phyloP scores from a whole-genome alignment of 1,140 invertebrate species.

The Drosophila busckii region DNA sequence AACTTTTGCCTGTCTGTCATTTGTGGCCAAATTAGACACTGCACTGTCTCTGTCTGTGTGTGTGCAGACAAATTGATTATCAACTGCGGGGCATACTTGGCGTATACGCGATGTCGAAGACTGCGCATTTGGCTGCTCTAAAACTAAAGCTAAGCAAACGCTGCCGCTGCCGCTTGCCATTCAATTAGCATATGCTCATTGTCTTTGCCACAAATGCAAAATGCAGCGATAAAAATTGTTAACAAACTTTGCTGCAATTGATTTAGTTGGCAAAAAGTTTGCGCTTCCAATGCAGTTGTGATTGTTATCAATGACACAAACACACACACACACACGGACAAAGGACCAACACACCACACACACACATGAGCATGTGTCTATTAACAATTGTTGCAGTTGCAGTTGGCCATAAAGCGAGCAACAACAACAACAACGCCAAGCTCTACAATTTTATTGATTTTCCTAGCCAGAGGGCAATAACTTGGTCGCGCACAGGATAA shows the following conservation, averaged over 20 bases:
- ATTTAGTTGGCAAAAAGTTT: constrained; percentile 32
- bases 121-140: constrained; percentile 50
- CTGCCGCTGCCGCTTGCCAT: constrained; percentile 16
- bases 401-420: constrained; percentile 44
- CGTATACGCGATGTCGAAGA: constrained; percentile 36
- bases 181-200: constrained; percentile 56
- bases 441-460: constrained; percentile 69
- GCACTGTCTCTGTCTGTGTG: too few relatives aligned
- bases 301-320: constrained; percentile 48
- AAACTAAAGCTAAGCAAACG: constrained; percentile 38
- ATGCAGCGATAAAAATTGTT: constrained; percentile 47
- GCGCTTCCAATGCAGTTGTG: constrained; percentile 45
- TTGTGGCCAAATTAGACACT: constrained; percentile 35
- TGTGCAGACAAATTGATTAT: constrained; percentile 68
- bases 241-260: constrained; percentile 52
- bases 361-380: constrained; percentile 16
- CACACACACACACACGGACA: constrained; percentile 1
- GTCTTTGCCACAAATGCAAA: constrained; percentile 1
- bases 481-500: constrained; percentile 68
- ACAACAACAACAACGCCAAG: constrained; percentile 4
- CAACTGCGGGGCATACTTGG: constrained; percentile 26
- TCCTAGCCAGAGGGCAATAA: constrained; percentile 67
- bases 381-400: constrained; percentile 72
- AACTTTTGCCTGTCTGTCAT: too few relatives aligned
- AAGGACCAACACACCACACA: constrained; percentile 9